phyloP scores from a whole-genome alignment of 1,140 invertebrate genomes.

The Polyergus mexicanus region DNA sequence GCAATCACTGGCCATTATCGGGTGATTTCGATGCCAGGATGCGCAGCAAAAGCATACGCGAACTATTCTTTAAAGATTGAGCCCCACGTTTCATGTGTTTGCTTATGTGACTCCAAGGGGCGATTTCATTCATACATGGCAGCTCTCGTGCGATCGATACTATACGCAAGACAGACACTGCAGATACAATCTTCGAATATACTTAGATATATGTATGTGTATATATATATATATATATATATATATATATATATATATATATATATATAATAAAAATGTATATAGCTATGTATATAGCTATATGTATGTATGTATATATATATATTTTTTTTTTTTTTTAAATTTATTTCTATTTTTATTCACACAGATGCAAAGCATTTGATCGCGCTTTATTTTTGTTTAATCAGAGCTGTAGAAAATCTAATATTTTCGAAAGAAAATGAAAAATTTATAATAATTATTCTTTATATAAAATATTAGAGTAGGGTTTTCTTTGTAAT shows the following conservation, averaged over 20 bases:
- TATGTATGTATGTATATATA: background rate
- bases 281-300: too few relatives aligned
- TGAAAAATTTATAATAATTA: background rate
- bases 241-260: background rate
- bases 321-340: slow-evolving; percentile 8
- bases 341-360: background rate
- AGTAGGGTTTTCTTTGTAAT: background rate
- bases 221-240: background rate
- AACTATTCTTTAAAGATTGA: slow-evolving; percentile 49
- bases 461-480: background rate
- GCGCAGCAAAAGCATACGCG: slow-evolving; percentile 39
- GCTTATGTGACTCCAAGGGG: slow-evolving; percentile 35
- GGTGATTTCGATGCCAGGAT: slow-evolving; percentile 82
- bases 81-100: slow-evolving; percentile 30
- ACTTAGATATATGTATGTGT: background rate
- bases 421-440: background rate
- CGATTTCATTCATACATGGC: slow-evolving; percentile 28
- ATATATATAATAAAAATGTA: too few relatives aligned
- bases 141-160: slow-evolving; percentile 26
- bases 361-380: background rate
- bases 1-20: slow-evolving; percentile 70
- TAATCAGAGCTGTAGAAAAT: background rate
- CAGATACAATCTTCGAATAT: slow-evolving; percentile 30
- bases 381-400: background rate
- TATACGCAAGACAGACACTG: background rate